Evolutionary conservation across 2,888 invertebrate species (phyloP), one percentile per base, ranked within the genome.

Genomic region (Thecocarcelia acutangulata): DNA sequence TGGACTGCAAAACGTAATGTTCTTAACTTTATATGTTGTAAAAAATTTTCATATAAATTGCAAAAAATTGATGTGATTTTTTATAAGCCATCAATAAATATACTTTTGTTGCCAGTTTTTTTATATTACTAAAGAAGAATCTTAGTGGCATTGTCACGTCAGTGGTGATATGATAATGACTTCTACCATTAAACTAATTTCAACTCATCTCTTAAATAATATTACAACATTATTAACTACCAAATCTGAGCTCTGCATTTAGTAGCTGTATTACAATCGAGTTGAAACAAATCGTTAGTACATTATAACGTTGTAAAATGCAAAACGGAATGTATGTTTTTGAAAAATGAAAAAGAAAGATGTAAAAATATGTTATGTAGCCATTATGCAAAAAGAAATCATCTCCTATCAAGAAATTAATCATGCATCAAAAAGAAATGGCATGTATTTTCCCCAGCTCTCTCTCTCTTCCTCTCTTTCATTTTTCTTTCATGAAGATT

Each of bases 191-290:
- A 50, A 44, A 66, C 68, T 81, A 77, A 77, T 73, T 81, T 77
- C 11, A 40, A 52, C 77, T 82, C 77, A 82, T 82, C 64, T 64
- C 52, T 77, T 74, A 74, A 82, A 82, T 58, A 82, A 66, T 82
- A 59, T 74, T 59, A 64, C 56, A 37, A 69, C 78, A 64, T 78
- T 82, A 82, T 73, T 69, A 77, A 73, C 81, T 81, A 77, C 56
- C 40, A 74, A 82, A 81, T 73, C 81, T 52, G 52, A 44, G 69
- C n/a, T 37, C 12, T 19, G 28, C 24, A 4, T 12, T 21, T 11
- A 75, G 5, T 33, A 33, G 28, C 42, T 37, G 4, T 9, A 21
- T 33, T 3, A 42, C 19, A 33, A 3, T 5, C 19, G 15, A 52
- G 15, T 24, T 33, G 52, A 24, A 50, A 46, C 19, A 37, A 61